These are phyloP conservation scores for Eupithecia inturbata DNA, from an alignment of 2,888 invertebrate genomes.

Conservation along the genomic window DNA sequence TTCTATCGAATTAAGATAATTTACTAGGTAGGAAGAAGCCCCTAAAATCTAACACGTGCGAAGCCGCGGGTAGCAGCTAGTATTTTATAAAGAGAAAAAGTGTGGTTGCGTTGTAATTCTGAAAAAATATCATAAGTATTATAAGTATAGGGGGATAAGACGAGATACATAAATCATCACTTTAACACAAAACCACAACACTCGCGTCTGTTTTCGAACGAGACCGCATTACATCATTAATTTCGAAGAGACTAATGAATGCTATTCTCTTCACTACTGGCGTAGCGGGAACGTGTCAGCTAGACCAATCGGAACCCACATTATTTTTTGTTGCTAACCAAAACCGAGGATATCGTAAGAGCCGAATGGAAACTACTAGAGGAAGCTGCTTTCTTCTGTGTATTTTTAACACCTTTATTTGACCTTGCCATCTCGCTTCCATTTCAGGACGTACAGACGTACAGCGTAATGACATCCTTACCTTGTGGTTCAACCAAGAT, in stretches of 20 bases:
- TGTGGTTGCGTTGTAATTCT: background rate
- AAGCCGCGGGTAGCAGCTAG: too few relatives aligned
- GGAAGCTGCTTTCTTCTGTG: too few relatives aligned
- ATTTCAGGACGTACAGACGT: too few relatives aligned
- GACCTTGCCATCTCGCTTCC: too few relatives aligned
- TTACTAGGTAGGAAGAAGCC: too few relatives aligned
- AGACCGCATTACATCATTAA: constrained; percentile 45
- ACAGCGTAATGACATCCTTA: too few relatives aligned
- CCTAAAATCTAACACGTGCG: too few relatives aligned
- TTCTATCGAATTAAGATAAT: too few relatives aligned
- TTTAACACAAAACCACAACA: constrained; percentile 46
- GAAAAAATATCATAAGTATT: background rate
- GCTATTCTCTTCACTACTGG: constrained; percentile 28
- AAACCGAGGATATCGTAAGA: too few relatives aligned
- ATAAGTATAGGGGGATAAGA: background rate
- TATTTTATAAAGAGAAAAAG: background rate
- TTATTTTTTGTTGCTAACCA: background rate
- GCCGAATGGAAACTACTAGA: too few relatives aligned
- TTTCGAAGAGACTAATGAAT: constrained; percentile 40
- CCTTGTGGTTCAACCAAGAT: too few relatives aligned
- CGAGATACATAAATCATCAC: constrained; percentile 43
- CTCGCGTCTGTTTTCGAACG: constrained; percentile 42
- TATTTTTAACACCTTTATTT: too few relatives aligned
- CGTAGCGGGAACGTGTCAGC: constrained; percentile 16
- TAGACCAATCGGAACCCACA: background rate